A percentile compares a stretch with the other conserved stretches of the same genome.
These are phyloP conservation scores for Anagrus nilaparvatae DNA, from an alignment of 1,140 invertebrate genomes.

Conservation along the genomic window DNA sequence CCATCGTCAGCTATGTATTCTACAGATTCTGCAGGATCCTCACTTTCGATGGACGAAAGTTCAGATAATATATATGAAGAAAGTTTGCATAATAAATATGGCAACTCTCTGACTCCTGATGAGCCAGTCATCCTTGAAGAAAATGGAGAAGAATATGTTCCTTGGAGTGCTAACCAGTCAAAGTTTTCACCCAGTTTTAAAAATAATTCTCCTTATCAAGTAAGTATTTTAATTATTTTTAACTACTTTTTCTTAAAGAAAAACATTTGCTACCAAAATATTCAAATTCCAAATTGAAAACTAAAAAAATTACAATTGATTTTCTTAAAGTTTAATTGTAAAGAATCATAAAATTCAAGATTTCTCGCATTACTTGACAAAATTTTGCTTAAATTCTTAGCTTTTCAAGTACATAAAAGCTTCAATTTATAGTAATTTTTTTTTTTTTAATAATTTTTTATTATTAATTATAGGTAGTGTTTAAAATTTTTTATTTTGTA, in stretches of 20 bases:
- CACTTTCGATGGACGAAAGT: conserved; percentile 56
- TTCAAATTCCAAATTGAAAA: no score
- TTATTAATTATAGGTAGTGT: no score
- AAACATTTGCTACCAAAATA: background rate
- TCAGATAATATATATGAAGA: conserved; percentile 37
- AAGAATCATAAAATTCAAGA: no score
- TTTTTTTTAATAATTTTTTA: no score
- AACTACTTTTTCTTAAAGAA: no score
- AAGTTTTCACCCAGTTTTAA: conserved; percentile 44
- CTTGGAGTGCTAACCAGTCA: conserved; percentile 36
- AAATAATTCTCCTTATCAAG: conserved; percentile 44
- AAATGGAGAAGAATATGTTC: conserved; percentile 46
- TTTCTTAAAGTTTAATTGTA: no score
- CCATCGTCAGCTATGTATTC: conserved; percentile 50
- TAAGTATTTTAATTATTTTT: conserved; percentile 18
- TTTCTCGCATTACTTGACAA: no score
- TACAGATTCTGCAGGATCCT: conserved; percentile 59
- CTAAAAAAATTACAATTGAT: no score
- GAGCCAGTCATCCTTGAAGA: conserved; percentile 55
- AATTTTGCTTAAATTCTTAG: no score
- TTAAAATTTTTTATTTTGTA: no score
- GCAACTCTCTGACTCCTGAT: conserved; percentile 52
- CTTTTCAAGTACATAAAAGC: no score
- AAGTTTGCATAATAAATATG: conserved; percentile 34
- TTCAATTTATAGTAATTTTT: no score